Percentiles rank a stretch among this genome's conserved stretches.
phyloP scores from a whole-genome alignment of 2,888 invertebrate genomes.

The Drosophila austrosaltans region DNA sequence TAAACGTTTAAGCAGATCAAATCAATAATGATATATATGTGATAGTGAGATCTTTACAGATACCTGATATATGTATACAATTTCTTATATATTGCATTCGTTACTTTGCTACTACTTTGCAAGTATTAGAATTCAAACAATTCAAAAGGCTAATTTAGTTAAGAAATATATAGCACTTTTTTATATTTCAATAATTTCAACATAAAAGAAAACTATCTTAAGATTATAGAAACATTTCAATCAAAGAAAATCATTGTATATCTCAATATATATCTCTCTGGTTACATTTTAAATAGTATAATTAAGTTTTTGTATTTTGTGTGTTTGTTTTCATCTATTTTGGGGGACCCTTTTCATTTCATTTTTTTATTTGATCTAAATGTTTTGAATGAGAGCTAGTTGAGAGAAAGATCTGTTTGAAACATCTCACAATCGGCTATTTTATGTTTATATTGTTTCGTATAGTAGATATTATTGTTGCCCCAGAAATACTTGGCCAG shows the following conservation, averaged over 20 bases:
- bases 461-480: slow-evolving; percentile 49
- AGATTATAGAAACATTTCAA: too few relatives aligned
- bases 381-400: not conserved
- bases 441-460: slow-evolving; percentile 1
- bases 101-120: too few relatives aligned
- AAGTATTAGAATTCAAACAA: too few relatives aligned
- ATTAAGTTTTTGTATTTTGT: not conserved
- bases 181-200: too few relatives aligned
- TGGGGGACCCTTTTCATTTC: not conserved
- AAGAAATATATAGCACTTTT: too few relatives aligned
- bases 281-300: not conserved
- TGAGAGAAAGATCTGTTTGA: not conserved
- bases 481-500: slow-evolving; percentile 57
- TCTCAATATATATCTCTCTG: not conserved
- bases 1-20: not conserved
- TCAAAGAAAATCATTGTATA: too few relatives aligned
- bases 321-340: not conserved
- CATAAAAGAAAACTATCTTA: too few relatives aligned
- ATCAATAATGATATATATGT: too few relatives aligned
- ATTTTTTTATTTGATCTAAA: not conserved
- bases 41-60: too few relatives aligned
- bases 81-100: too few relatives aligned
- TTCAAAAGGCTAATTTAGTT: too few relatives aligned
- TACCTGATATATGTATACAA: too few relatives aligned
- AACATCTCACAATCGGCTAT: not conserved